phyloP scores from a whole-genome alignment of 2,888 invertebrate species.

The Endotricha flammealis region DNA sequence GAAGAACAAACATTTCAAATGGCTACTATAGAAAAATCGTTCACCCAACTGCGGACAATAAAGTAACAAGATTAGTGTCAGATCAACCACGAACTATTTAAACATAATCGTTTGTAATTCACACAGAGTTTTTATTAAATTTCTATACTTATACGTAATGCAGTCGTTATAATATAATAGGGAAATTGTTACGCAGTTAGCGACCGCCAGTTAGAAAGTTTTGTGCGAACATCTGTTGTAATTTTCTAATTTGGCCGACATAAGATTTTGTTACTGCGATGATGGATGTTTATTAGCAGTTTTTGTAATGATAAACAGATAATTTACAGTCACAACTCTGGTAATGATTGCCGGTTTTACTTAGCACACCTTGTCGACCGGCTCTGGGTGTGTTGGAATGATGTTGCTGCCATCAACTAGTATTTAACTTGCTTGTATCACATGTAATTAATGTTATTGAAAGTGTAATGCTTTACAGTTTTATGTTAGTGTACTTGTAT shows the following conservation, averaged over 20 bases:
- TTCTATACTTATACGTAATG: constrained; percentile 39
- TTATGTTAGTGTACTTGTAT: no score
- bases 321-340: not conserved
- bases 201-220: constrained; percentile 56
- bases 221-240: constrained; percentile 55
- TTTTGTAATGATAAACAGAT: constrained; percentile 1
- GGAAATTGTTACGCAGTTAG: constrained; percentile 58
- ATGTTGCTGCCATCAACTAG: no score
- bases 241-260: constrained; percentile 49
- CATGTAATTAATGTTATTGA: no score
- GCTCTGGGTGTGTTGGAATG: no score
- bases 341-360: not conserved
- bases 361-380: not conserved
- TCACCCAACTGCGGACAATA: no score
- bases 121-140: constrained; percentile 29
- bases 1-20: no score
- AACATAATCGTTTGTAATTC: constrained; percentile 24
- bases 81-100: constrained; percentile 1
- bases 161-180: constrained; percentile 54
- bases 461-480: no score
- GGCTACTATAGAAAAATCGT: no score
- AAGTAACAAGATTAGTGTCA: no score
- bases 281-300: constrained; percentile 4
- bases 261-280: constrained; percentile 31
- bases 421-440: no score